Evolutionary conservation across 1,140 invertebrate genomes (phyloP), one percentile per base, ranked within the genome.

Genomic region (Zaprionus africanus): DNA sequence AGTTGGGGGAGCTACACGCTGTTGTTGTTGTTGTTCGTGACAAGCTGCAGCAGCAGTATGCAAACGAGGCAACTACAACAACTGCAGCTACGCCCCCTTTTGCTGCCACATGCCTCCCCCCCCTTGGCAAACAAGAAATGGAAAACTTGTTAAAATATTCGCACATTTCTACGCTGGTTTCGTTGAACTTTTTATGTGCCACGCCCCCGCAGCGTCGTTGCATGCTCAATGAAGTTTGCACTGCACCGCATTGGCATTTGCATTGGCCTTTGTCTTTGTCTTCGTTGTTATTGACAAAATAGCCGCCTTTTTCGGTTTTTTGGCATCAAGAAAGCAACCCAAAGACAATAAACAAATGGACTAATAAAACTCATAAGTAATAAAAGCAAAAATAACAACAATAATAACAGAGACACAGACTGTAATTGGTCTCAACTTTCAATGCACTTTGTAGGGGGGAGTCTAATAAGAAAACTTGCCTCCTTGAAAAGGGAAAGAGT

Each of bases 231-330:
- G 41, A 53, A 53, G 31, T 53, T 22, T 53, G 49, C 9, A 11
- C 49, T 24, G 9, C 19, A 7, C 34, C 11, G 36, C 31, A 60
- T 61, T n/a, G n/a, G 59, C 58, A 54, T 31, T 62, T 26, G 58
- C 69, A 71, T 71, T 65, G 58, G 6, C 13, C 11, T 5, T 34
- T 36, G 28, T 78, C 56, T 38, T 64, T 67, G 57, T 22, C 22
- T 22, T 61, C 61, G 31, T 73, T 75, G 54, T 61, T 58, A 75
- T 82, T 82, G 80, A 82, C 70, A 71, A 82, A 78, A 78, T 78
- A 67, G 59, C 69, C n/a, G 80, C 67, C 74, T 58, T 75, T 79
- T 74, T 38, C 36, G 1, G 28, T 31, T 46, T 36, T 74, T 56
- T 34, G 71, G 64, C 57, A 49, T 54, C 46, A 68, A 28, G 56